phyloP scores from a whole-genome alignment of 2,888 invertebrate species.

The Cephus pulcher region DNA sequence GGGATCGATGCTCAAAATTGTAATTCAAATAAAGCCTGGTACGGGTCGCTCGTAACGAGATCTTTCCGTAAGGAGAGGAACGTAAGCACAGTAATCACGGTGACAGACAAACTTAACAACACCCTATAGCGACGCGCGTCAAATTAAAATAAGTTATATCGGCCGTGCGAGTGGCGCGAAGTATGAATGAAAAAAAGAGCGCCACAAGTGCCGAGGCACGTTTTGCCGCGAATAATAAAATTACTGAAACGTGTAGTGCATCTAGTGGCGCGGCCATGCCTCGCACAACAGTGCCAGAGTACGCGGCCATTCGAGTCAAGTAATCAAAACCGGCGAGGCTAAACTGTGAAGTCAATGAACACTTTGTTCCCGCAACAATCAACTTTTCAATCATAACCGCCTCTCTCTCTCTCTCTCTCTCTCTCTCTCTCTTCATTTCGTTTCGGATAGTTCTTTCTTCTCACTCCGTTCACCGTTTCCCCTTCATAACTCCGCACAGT shows the following conservation, averaged over 20 bases:
- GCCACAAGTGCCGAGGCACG: neutral
- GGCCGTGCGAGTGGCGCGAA: neutral
- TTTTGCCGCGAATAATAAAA: neutral
- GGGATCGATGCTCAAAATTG: conserved; percentile 8
- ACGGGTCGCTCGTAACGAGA: conserved; percentile 16
- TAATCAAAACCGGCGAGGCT: conserved; percentile 16
- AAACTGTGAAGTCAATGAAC: conserved; percentile 54
- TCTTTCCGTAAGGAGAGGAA: conserved; percentile 22
- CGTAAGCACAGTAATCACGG: neutral
- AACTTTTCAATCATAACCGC: conserved; percentile 56
- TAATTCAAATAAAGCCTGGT: conserved; percentile 16
- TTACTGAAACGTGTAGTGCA: neutral
- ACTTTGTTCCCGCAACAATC: conserved; percentile 60
- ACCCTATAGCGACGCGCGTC: too few species aligned
- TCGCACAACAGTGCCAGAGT: neutral
- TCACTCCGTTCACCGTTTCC: neutral
- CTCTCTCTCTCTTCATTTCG: neutral
- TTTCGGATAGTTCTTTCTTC: neutral
- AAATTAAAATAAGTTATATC: neutral
- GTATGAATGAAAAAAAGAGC: neutral
- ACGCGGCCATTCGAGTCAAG: conserved; percentile 1
- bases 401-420: conserved; percentile 17
- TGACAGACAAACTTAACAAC: neutral
- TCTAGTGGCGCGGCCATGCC: neutral
- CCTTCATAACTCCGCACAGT: conserved; percentile 1